Evolutionary conservation across 2,888 invertebrate species (phyloP).

Genomic region (Cremastinae sp.): DNA sequence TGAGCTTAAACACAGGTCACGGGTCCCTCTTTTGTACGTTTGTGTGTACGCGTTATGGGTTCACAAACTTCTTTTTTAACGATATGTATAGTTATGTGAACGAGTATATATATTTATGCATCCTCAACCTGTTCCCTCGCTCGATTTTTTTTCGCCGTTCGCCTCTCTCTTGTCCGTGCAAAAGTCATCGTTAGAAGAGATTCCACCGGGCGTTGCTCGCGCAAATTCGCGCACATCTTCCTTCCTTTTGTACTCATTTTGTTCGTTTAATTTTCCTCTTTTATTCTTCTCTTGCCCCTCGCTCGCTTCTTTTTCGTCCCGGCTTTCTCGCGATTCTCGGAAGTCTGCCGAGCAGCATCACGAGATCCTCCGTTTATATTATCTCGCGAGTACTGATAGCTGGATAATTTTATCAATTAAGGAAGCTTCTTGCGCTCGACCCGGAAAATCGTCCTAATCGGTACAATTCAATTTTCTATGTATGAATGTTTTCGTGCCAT

Average conservation of each 20-base stretch:
- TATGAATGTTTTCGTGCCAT: no score
- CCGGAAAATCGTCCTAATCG: conserved; percentile 2
- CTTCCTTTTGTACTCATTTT: no score
- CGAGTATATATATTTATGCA: conserved; percentile 18
- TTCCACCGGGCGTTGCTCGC: conserved; percentile 63
- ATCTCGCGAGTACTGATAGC: conserved; percentile 37
- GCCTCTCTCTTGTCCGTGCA: conserved; percentile 65
- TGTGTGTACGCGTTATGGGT: conserved; percentile 61
- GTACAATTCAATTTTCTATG: not conserved
- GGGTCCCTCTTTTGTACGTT: conserved; percentile 60
- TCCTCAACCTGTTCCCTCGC: conserved; percentile 43
- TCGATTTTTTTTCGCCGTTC: no score
- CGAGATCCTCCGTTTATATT: conserved; percentile 38
- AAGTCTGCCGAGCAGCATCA: conserved; percentile 41
- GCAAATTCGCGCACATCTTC: conserved; percentile 32
- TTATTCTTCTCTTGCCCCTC: conserved; percentile 16
- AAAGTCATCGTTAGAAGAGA: conserved; percentile 74
- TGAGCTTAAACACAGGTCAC: conserved; percentile 78
- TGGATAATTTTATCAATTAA: conserved; percentile 44
- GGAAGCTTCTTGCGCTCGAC: no score
- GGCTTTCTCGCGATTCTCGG: conserved; percentile 46
- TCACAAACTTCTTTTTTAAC: conserved; percentile 57
- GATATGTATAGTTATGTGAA: conserved; percentile 37
- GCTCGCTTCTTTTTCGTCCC: conserved; percentile 21
- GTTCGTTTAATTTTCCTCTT: no score